Conservation (phyloP, 2,113 vertebrate species). For the Tachysurus fulvidraco region DNA sequence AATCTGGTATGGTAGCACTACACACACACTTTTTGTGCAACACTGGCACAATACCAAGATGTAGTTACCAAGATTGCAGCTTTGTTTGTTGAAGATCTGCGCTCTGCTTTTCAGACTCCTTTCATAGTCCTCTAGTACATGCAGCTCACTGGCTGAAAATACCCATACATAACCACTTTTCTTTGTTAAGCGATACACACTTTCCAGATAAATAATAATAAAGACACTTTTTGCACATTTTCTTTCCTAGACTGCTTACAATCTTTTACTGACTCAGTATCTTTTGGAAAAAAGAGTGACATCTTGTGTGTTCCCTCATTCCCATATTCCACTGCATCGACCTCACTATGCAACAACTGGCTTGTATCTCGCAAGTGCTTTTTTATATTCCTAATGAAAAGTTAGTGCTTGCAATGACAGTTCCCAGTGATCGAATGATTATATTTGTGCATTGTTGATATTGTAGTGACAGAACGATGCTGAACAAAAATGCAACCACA, state of each 20-base stretch:
- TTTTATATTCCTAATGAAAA: not conserved
- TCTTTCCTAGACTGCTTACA: not conserved
- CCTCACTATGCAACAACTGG: not conserved
- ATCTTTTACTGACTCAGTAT: not conserved
- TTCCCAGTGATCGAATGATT: not conserved
- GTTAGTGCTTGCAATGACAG: not conserved
- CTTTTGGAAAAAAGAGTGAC: not conserved
- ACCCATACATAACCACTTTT: not conserved
- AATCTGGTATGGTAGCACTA: not conserved
- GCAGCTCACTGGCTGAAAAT: not conserved
- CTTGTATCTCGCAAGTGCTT: not conserved
- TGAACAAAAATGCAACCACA: not conserved
- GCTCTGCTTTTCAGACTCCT: not conserved
- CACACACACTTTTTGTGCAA: not conserved
- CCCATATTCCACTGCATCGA: no score
- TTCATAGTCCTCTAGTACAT: not conserved
- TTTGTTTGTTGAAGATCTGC: not conserved
- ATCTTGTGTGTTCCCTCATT: not conserved
- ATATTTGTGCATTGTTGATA: not conserved
- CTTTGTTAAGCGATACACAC: no score
- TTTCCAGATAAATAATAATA: not conserved
- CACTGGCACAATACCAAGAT: not conserved
- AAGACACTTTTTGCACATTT: not conserved
- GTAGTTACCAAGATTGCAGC: not conserved
- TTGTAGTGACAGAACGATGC: not conserved